Evolutionary conservation across 1,140 invertebrate genomes (phyloP), one percentile per base, ranked within the genome.

Genomic region (Pararge aegeria): DNA sequence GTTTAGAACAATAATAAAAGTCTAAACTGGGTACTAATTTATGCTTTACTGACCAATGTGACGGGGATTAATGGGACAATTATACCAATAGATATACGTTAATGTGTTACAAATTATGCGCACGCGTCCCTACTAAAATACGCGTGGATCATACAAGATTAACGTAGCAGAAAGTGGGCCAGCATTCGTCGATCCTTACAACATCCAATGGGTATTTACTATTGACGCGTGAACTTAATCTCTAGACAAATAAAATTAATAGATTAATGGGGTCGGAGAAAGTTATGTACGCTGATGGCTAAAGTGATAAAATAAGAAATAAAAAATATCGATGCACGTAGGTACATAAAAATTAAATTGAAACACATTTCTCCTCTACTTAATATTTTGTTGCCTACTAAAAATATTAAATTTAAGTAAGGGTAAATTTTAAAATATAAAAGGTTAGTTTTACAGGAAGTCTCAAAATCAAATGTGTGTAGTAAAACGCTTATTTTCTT

Each of bases 101-200:
- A 30, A 30, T 30, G 9, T 30, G 29, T 30, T 7, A 30, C 29
- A 4, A 34, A 34, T 34, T 34, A 53, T 20, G n/a, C 49, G 49
- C 51, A 38, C 51, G 34, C 51, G 37, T 40, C 19, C 20, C 34
- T 10, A 49, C 15, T 34, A 57, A 49, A 24, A 37, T 56, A 29
- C 69, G 62, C 55, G 66, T 57, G 58, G 40, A 21, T 64, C 37
- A 55, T 63, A 62, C 58, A 64, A 66, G 63, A 61, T 68, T 61
- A 74, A 61, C 64, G 63, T 60, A 62, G 37, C 68, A 68, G 61
- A 65, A 71, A 74, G 51, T 74, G 51, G 68, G 61, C 24, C 66
- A 50, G 42, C 15, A 37, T 42, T 48, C 37, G 51, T 37, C 46
- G 9, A 50, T 44, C 44, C 34, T 34, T 42, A 51, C 18, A 55